Evolutionary conservation across 2,888 invertebrate species (phyloP).

Genomic region (Elgonia sp.): DNA sequence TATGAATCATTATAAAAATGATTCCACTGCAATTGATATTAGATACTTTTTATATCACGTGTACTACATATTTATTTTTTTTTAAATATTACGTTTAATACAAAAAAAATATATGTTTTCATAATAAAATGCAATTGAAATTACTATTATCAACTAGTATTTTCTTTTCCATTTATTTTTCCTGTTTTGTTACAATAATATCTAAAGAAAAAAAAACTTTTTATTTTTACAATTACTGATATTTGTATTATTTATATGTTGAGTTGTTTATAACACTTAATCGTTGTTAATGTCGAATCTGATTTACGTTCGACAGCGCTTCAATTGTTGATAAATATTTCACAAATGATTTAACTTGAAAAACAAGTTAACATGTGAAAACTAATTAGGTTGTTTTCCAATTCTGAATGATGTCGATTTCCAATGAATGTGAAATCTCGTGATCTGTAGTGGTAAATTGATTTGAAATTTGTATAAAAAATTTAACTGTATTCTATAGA

Average conservation of each 20-base stretch:
- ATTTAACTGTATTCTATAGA: conserved; percentile 4
- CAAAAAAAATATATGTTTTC: too few species aligned
- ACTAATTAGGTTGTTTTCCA: background rate
- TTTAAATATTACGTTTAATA: too few species aligned
- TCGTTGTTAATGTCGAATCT: conserved; percentile 20
- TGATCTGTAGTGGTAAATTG: background rate
- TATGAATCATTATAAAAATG: background rate
- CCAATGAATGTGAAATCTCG: background rate
- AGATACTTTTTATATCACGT: conserved; percentile 29
- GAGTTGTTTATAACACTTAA: conserved; percentile 13
- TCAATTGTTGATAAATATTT: conserved; percentile 10
- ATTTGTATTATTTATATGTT: background rate
- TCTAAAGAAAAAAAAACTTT: background rate
- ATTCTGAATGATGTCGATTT: background rate
- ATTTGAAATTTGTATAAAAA: conserved; percentile 13
- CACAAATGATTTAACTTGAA: background rate
- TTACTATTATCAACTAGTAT: conserved; percentile 2
- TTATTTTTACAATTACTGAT: background rate
- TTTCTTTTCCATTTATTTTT: conserved; percentile 20
- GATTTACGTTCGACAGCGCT: conserved; percentile 4
- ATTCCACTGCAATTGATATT: conserved; percentile 37
- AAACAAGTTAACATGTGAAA: background rate
- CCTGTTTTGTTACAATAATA: background rate
- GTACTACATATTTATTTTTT: background rate
- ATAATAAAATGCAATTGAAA: too few species aligned